Evolutionary conservation across 2,797 vertebrate genomes (phyloP).

Genomic region (Spondyliosoma cantharus): DNA sequence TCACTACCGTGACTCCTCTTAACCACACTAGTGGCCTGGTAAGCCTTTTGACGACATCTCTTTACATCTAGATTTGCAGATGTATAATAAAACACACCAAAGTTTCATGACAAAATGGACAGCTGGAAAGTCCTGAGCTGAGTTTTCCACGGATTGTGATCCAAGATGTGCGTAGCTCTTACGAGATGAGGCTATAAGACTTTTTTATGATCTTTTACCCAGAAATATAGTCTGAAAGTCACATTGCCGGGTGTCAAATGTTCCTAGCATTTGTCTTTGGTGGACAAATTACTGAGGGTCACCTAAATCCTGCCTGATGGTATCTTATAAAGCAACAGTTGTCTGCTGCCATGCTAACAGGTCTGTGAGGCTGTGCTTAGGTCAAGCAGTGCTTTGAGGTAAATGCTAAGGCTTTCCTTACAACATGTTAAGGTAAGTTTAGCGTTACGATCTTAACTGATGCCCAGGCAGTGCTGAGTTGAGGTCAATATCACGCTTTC

Average conservation of each 20-base stretch:
- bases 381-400: too few relatives aligned
- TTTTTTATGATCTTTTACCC: conserved; percentile 10
- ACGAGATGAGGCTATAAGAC: not conserved
- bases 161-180: not conserved
- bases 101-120: not conserved
- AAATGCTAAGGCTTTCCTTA: too few relatives aligned
- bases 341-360: not conserved
- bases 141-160: conserved; percentile 20
- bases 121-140: conserved; percentile 1
- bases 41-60: conserved; percentile 35
- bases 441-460: too few relatives aligned
- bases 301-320: not conserved
- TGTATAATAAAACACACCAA: conserved; percentile 8
- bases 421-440: too few relatives aligned
- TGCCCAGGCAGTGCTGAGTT: too few relatives aligned
- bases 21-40: conserved; percentile 20
- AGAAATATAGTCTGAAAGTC: not conserved
- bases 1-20: conserved; percentile 16
- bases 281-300: conserved; percentile 10
- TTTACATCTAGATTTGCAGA: conserved; percentile 40
- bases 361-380: not conserved
- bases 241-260: not conserved
- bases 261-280: not conserved
- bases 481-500: too few relatives aligned
- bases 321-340: not conserved